These are phyloP conservation scores for Pseudococcus viburni DNA, from an alignment of 2,888 invertebrate genomes.

Conservation along the genomic window DNA sequence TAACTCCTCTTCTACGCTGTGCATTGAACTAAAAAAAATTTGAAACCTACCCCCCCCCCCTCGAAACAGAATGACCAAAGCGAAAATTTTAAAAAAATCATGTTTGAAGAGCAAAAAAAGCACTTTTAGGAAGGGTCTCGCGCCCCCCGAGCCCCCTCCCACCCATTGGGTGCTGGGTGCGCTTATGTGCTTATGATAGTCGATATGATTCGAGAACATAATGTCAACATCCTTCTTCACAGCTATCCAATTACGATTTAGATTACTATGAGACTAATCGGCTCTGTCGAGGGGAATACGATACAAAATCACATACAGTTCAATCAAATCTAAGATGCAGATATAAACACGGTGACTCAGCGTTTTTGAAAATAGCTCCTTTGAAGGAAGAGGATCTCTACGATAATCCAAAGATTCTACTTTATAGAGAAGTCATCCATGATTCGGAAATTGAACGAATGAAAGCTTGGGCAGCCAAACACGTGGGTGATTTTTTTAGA, in stretches of 20 bases:
- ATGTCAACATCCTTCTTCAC: neutral
- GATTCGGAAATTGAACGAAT: slow-evolving; percentile 90
- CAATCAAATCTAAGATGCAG: slow-evolving; percentile 79
- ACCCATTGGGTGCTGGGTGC: too few relatives aligned
- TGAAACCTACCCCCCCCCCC: too few relatives aligned
- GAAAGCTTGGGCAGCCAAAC: slow-evolving; percentile 72
- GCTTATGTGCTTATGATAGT: too few relatives aligned
- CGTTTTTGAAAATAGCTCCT: slow-evolving; percentile 82
- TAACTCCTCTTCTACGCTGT: too few relatives aligned
- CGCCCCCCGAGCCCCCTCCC: too few relatives aligned
- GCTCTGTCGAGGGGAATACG: neutral
- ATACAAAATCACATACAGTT: neutral
- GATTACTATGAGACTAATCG: neutral
- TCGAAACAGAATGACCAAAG: too few relatives aligned
- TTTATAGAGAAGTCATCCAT: slow-evolving; percentile 91
- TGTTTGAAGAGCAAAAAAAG: too few relatives aligned
- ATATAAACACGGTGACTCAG: slow-evolving; percentile 79
- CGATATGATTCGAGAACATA: neutral
- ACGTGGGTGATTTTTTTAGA: too few relatives aligned
- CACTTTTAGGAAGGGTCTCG: too few relatives aligned
- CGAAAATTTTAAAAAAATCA: too few relatives aligned
- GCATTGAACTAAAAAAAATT: too few relatives aligned
- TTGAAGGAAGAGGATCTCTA: slow-evolving; percentile 88
- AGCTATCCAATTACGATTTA: neutral
- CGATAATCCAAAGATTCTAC: slow-evolving; percentile 83